These are phyloP conservation scores for Epirrhoe tristata DNA, from an alignment of 2,888 invertebrate genomes.

Conservation along the genomic window DNA sequence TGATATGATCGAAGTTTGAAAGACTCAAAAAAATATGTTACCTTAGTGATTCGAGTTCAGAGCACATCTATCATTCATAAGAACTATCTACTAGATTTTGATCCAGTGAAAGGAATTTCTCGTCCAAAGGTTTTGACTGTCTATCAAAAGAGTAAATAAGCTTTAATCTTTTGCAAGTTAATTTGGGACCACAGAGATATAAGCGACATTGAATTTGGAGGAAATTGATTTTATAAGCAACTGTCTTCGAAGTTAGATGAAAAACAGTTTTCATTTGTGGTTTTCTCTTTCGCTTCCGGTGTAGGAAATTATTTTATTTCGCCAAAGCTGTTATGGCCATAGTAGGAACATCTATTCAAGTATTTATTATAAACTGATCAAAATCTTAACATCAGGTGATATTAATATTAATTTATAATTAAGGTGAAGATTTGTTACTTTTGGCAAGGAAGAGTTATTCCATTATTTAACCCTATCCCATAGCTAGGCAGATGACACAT, in stretches of 20 bases:
- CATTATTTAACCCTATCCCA: no score
- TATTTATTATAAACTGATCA: no score
- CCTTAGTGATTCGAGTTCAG: not conserved
- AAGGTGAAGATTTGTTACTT: no score
- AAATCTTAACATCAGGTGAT: no score
- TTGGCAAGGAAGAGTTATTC: no score
- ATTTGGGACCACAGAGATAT: constrained; percentile 50
- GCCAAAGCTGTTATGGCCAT: not conserved
- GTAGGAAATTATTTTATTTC: not conserved
- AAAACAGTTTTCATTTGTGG: constrained; percentile 13
- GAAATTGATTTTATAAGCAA: constrained; percentile 61
- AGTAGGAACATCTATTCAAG: no score
- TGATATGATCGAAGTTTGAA: no score
- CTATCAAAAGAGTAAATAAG: constrained; percentile 59
- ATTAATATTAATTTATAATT: no score
- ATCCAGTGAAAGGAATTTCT: constrained; percentile 55
- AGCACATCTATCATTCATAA: not conserved
- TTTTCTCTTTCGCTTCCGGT: constrained; percentile 8
- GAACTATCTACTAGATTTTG: constrained; percentile 24
- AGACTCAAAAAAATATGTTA: not conserved
- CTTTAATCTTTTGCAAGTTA: constrained; percentile 63
- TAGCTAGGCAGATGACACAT: no score
- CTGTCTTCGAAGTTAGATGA: constrained; percentile 44
- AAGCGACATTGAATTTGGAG: constrained; percentile 52
- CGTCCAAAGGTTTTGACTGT: constrained; percentile 59